Evolutionary conservation across 1,140 invertebrate species (phyloP).

Genomic region (Zelostemma sp.): DNA sequence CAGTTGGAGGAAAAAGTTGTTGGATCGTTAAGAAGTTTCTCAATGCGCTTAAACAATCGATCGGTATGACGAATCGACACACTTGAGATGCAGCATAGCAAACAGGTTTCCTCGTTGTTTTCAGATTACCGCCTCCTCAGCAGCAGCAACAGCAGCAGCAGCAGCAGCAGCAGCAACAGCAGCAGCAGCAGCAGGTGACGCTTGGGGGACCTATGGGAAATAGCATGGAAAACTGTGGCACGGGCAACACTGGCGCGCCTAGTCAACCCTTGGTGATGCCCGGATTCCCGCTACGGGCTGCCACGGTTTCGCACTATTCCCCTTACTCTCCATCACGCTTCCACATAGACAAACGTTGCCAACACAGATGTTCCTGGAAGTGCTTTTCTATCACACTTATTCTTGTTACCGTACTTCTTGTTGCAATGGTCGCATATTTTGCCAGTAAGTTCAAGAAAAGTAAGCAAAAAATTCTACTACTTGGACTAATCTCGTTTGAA

Average conservation of each 20-base stretch:
- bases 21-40: no score
- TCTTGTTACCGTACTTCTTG: constrained; percentile 86
- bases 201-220: constrained; percentile 62
- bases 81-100: neutral
- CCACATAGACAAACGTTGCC: constrained; percentile 93
- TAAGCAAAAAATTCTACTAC: no score
- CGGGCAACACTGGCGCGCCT: constrained; percentile 66
- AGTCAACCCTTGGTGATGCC: constrained; percentile 81
- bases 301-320: constrained; percentile 82
- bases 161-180: constrained; percentile 27
- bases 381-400: constrained; percentile 93
- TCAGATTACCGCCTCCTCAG: constrained; percentile 67
- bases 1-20: no score
- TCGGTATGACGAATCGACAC: neutral
- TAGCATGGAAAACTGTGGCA: constrained; percentile 55
- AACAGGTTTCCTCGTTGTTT: constrained; percentile 37
- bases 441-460: constrained; percentile 80
- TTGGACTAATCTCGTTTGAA: no score
- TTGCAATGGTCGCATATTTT: constrained; percentile 94
- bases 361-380: constrained; percentile 94
- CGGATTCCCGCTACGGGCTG: constrained; percentile 80
- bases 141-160: constrained; percentile 32
- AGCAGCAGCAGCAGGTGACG: constrained; percentile 62
- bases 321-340: constrained; percentile 91
- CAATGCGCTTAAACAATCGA: no score